Conservation (phyloP, 2,113 vertebrate genomes). For the Engystomops pustulosus region DNA sequence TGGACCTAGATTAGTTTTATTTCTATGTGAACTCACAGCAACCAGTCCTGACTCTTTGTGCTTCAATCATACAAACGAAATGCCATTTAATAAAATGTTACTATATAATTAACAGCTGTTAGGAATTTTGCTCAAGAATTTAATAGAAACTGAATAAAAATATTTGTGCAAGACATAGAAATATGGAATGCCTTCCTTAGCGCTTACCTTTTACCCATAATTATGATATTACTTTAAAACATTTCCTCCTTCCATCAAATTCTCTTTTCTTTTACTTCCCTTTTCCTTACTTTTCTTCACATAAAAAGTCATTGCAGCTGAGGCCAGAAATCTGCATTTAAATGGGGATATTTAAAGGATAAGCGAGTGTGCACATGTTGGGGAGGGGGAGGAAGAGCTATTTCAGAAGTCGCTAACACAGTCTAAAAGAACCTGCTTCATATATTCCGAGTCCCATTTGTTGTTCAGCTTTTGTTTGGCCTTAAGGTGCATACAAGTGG, state of each 20-base stretch:
- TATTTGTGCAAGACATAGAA: background rate
- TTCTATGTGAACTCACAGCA: too few relatives aligned
- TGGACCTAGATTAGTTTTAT: too few relatives aligned
- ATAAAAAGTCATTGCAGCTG: slow-evolving; percentile 46
- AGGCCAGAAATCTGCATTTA: slow-evolving; percentile 55
- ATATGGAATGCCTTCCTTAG: background rate
- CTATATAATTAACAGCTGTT: background rate
- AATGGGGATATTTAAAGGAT: slow-evolving; percentile 55
- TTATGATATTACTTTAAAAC: slow-evolving; percentile 19
- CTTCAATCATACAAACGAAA: background rate
- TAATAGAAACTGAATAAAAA: background rate
- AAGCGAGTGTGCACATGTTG: slow-evolving; percentile 1
- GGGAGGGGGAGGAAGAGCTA: slow-evolving; percentile 3
- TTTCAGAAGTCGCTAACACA: slow-evolving; percentile 48
- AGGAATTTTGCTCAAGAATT: background rate
- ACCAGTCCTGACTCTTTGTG: background rate
- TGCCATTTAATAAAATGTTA: background rate
- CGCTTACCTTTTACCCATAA: background rate
- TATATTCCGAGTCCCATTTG: slow-evolving; percentile 4
- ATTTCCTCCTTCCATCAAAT: slow-evolving; percentile 20
- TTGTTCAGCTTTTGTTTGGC: background rate
- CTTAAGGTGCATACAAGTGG: background rate
- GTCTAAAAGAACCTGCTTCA: background rate
- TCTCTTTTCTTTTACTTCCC: slow-evolving; percentile 27
- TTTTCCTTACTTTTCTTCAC: slow-evolving; percentile 36